Conservation (phyloP, 2,113 vertebrate species). For the Charadrius vociferus region DNA sequence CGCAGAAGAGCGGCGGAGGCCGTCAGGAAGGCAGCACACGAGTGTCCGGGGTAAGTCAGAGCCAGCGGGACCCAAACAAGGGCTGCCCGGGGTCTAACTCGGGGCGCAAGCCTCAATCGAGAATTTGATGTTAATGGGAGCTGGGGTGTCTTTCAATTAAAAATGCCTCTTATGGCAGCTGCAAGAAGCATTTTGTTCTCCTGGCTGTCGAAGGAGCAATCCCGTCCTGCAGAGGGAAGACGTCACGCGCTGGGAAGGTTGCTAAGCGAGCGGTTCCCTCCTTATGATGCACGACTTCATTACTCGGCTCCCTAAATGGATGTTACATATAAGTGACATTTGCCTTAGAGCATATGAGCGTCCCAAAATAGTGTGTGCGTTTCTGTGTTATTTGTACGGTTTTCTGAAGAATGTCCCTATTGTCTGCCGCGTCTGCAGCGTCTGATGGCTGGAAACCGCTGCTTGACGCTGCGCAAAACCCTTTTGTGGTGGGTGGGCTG, state of each 20-base stretch:
- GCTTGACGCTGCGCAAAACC: not conserved
- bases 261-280: slow-evolving; percentile 53
- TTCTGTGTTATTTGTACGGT: not conserved
- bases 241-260: slow-evolving; percentile 24
- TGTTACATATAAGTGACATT: slow-evolving; percentile 13
- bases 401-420: slow-evolving; percentile 3
- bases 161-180: not conserved
- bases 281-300: slow-evolving; percentile 18
- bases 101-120: accelerated
- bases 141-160: not conserved
- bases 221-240: not conserved
- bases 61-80: not conserved
- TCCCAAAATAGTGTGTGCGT: slow-evolving; percentile 31
- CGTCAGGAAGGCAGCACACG: accelerated
- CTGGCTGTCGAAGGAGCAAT: not conserved
- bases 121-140: accelerated
- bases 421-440: not conserved
- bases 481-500: accelerated
- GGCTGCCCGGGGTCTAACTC: not conserved
- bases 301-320: slow-evolving; percentile 33
- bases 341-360: slow-evolving; percentile 5
- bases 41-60: accelerated
- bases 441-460: not conserved
- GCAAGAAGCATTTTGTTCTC: not conserved
- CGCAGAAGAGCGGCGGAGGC: not conserved